phyloP scores from a whole-genome alignment of 2,113 vertebrate species.

The Clarias magur region DNA sequence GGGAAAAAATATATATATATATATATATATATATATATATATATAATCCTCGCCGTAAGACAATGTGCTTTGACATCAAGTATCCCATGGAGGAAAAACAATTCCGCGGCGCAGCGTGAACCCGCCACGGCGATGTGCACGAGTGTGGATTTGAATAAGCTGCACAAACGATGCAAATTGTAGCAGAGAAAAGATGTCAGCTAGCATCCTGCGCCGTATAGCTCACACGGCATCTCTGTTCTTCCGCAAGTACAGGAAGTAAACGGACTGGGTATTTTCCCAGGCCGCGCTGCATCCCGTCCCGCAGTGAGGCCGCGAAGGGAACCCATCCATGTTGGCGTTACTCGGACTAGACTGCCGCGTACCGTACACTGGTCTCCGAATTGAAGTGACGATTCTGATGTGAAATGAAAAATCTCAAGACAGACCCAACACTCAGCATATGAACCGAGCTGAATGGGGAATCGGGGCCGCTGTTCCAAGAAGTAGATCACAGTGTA shows the following conservation, averaged over 20 bases:
- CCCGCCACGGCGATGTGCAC: constrained; percentile 45
- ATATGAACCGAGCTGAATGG: constrained; percentile 19
- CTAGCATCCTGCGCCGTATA: neutral
- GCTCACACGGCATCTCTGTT: neutral
- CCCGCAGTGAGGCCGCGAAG: neutral
- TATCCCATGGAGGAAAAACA: constrained; percentile 45
- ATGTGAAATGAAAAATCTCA: constrained; percentile 21
- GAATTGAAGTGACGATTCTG: constrained; percentile 28
- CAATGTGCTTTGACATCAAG: constrained; percentile 50
- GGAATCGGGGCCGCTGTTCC: neutral
- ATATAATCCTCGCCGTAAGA: constrained; percentile 38
- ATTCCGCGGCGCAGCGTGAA: constrained; percentile 27
- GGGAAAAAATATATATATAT: no score
- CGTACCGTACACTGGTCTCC: neutral
- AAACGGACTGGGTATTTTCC: constrained; percentile 25
- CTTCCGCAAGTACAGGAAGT: neutral
- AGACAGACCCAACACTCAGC: constrained; percentile 12
- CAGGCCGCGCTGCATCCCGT: neutral
- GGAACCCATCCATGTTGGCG: constrained; percentile 28
- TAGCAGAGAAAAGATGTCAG: constrained; percentile 17
- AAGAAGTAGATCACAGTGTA: neutral
- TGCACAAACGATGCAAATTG: constrained; percentile 30
- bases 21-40: no score
- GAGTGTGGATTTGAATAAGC: constrained; percentile 32
- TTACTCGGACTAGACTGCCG: constrained; percentile 17